These are phyloP conservation scores for Pangasianodon gigas DNA, from an alignment of 2,113 vertebrate genomes.

Conservation along the genomic window DNA sequence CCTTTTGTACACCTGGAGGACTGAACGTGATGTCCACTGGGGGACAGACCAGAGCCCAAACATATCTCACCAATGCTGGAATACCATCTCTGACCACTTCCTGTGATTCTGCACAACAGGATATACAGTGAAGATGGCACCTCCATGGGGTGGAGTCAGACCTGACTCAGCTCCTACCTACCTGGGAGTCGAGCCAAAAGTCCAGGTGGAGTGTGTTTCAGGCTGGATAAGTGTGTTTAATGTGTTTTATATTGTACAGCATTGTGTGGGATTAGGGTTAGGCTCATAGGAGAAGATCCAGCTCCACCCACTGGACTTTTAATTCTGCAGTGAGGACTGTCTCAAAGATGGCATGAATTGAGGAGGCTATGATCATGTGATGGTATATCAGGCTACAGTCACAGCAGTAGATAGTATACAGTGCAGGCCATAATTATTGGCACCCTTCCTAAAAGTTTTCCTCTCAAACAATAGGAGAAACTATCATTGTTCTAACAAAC, in stretches of 20 bases:
- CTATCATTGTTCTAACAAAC: background rate
- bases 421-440: background rate
- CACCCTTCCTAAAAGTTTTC: background rate
- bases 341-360: background rate
- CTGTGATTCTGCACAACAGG: background rate
- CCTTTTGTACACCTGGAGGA: background rate
- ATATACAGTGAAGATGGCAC: background rate
- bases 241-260: background rate
- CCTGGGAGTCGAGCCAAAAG: background rate
- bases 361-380: background rate
- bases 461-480: background rate
- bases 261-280: no score
- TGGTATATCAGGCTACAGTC: background rate
- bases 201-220: background rate
- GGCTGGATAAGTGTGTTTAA: background rate
- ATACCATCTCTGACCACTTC: background rate
- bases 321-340: background rate
- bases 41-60: background rate
- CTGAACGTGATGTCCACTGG: background rate
- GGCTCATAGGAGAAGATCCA: background rate
- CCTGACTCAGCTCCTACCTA: background rate
- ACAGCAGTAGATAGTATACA: background rate
- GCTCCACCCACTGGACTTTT: background rate
- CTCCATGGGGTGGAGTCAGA: background rate
- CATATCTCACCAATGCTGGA: background rate